Conservation (phyloP, 2,888 invertebrate species). For the Melanargia galathea region DNA sequence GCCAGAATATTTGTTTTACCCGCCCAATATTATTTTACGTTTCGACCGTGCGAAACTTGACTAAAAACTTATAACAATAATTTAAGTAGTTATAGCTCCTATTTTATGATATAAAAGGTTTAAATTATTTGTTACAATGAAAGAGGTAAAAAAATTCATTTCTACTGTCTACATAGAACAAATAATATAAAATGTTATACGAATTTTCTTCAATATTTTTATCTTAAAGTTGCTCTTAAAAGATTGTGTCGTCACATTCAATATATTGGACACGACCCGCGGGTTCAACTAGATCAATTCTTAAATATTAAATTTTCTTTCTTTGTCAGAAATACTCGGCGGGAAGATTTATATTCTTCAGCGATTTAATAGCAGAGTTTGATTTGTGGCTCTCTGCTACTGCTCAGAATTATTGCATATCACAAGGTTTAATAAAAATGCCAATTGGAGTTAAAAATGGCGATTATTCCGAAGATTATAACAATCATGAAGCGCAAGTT, state of each 20-base stretch:
- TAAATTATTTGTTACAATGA: not conserved
- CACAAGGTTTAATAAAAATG: slow-evolving; percentile 1
- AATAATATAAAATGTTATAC: not conserved
- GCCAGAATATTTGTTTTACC: too few relatives aligned
- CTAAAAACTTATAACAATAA: too few relatives aligned
- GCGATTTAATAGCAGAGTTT: not conserved
- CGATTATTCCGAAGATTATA: too few relatives aligned
- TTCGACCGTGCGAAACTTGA: too few relatives aligned
- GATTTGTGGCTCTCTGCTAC: not conserved
- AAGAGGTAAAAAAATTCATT: not conserved
- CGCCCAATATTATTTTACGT: too few relatives aligned
- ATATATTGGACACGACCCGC: not conserved
- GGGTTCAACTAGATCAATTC: not conserved
- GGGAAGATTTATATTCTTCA: not conserved
- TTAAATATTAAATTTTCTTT: slow-evolving; percentile 16
- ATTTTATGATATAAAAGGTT: not conserved
- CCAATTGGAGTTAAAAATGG: not conserved
- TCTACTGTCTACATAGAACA: not conserved
- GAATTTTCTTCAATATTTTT: slow-evolving; percentile 5
- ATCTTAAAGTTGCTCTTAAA: slow-evolving; percentile 5
- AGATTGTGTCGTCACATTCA: slow-evolving; percentile 4
- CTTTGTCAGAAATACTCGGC: slow-evolving; percentile 8
- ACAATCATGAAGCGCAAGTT: too few relatives aligned
- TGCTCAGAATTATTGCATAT: slow-evolving; percentile 2
- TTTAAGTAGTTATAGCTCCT: too few relatives aligned